Conservation (phyloP, 2,113 vertebrate species). For the Potamarius usumacintae region DNA sequence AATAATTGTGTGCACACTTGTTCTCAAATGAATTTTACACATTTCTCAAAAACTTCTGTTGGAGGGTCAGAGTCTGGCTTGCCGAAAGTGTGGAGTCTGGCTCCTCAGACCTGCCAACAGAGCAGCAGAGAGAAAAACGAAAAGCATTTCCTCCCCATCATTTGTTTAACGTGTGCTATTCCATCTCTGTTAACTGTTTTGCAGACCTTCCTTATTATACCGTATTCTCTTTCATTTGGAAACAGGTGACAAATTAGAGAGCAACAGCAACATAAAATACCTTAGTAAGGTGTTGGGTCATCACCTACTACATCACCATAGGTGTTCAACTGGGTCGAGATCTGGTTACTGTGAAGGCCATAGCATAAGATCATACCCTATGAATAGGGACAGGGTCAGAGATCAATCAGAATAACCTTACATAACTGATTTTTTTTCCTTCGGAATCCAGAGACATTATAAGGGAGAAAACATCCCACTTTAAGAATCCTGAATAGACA, state of each 20-base stretch:
- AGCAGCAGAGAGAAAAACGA: background rate
- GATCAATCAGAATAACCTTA: background rate
- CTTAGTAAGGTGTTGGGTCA: background rate
- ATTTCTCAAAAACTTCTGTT: constrained; percentile 53
- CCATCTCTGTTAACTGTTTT: background rate
- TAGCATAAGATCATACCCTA: background rate
- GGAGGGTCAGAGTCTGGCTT: constrained; percentile 25
- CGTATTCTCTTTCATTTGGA: background rate
- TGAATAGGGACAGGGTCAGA: background rate
- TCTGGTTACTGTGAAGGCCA: background rate
- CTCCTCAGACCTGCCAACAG: background rate
- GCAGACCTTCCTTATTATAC: background rate
- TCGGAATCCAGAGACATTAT: too few relatives aligned
- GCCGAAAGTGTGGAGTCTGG: constrained; percentile 26
- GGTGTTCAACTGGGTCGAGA: background rate
- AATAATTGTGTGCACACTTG: constrained; percentile 48
- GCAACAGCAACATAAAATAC: background rate
- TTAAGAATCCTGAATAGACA: too few relatives aligned
- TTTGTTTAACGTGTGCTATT: background rate
- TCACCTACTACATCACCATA: background rate
- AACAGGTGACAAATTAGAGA: background rate
- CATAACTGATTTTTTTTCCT: background rate
- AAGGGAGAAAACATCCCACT: too few relatives aligned
- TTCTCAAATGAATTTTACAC: constrained; percentile 56
- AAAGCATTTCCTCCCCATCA: background rate